phyloP scores from a whole-genome alignment of 2,888 invertebrate species.

The Apodemia hepburni region DNA sequence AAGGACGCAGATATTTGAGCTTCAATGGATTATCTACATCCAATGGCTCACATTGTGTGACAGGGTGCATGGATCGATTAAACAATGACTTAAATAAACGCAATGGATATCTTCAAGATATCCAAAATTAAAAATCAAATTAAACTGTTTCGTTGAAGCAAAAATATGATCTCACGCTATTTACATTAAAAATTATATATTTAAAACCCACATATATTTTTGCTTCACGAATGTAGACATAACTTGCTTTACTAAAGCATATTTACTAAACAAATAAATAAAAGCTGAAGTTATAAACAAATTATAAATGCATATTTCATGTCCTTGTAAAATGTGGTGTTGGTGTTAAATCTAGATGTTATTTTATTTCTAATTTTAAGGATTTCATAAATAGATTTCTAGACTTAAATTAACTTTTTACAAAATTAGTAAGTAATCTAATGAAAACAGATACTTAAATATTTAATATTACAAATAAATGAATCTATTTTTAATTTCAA shows the following conservation, averaged over 20 bases:
- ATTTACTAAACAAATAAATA: slow-evolving; percentile 20
- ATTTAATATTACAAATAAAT: not conserved
- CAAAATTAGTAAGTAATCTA: not conserved
- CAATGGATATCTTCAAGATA: slow-evolving; percentile 38
- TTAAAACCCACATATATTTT: slow-evolving; percentile 29
- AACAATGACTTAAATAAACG: slow-evolving; percentile 39
- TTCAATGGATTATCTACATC: slow-evolving; percentile 27
- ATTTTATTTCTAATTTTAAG: slow-evolving; percentile 23
- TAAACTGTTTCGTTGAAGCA: slow-evolving; percentile 18
- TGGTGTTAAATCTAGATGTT: slow-evolving; percentile 27
- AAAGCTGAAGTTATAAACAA: slow-evolving; percentile 19
- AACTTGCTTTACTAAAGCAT: slow-evolving; percentile 32
- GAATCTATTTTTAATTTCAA: not conserved
- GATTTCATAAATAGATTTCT: slow-evolving; percentile 16
- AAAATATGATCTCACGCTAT: slow-evolving; percentile 18
- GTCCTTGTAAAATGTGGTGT: slow-evolving; percentile 22
- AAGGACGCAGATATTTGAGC: slow-evolving; percentile 11
- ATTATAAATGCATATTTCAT: slow-evolving; percentile 20
- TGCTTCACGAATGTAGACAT: slow-evolving; percentile 37
- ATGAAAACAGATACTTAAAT: not conserved
- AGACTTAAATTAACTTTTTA: slow-evolving; percentile 1
- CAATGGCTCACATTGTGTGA: slow-evolving; percentile 65
- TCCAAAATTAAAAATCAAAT: slow-evolving; percentile 27
- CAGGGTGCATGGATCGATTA: slow-evolving; percentile 75
- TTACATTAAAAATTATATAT: not conserved